These are phyloP conservation scores for Agrochola litura DNA, from an alignment of 2,888 invertebrate species.

Conservation along the genomic window DNA sequence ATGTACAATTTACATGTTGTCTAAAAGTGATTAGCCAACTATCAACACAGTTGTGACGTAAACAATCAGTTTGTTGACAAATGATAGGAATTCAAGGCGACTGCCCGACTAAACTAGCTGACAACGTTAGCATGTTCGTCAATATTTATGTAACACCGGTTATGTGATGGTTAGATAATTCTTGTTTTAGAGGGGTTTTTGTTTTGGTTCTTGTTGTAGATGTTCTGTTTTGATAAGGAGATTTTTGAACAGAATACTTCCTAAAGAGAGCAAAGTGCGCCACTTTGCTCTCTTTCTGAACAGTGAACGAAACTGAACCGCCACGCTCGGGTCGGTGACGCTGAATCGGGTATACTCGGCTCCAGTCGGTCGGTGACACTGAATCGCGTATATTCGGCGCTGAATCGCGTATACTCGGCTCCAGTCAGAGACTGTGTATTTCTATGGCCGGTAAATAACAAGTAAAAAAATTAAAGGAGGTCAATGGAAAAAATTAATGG, in stretches of 20 bases:
- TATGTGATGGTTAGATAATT: conserved; percentile 3
- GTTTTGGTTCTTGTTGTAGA: background rate
- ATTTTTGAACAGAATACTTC: no score
- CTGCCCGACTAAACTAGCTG: conserved; percentile 9
- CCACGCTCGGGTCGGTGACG: no score
- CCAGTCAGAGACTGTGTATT: no score
- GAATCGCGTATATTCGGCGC: no score
- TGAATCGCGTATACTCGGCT: no score
- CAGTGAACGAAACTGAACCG: background rate
- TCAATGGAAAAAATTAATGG: no score
- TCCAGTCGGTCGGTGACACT: no score
- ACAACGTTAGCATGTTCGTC: conserved; percentile 9
- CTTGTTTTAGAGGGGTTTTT: background rate
- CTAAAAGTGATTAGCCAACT: conserved; percentile 29
- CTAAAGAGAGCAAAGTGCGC: no score
- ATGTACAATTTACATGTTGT: background rate
- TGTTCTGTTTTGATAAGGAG: background rate
- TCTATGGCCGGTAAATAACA: no score
- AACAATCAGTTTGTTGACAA: conserved; percentile 52
- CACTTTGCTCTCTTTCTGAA: no score
- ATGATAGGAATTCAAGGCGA: conserved; percentile 53
- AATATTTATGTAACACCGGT: conserved; percentile 47
- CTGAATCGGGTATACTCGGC: no score
- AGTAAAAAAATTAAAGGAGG: no score
- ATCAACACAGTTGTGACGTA: conserved; percentile 51